Conservation (phyloP, 2,888 invertebrate species). For the Vanessa cardui region DNA sequence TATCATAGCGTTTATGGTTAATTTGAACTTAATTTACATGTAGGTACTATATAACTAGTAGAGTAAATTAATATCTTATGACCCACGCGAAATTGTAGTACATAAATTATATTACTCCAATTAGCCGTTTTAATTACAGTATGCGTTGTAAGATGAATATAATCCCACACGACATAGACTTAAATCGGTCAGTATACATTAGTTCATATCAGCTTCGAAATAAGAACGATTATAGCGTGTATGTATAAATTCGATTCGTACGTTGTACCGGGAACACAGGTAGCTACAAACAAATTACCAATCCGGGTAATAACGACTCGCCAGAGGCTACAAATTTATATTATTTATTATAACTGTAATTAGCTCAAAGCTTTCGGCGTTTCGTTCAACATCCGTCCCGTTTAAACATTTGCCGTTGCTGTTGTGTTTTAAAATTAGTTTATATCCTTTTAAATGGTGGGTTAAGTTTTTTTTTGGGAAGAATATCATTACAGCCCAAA, state of each 20-base stretch:
- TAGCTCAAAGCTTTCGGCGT: conserved; percentile 41
- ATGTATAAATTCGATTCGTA: conserved; percentile 20
- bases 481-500: conserved; percentile 23
- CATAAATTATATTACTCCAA: conserved; percentile 41
- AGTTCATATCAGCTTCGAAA: neutral
- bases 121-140: conserved; percentile 39
- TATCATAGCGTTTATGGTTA: conserved; percentile 27
- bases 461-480: conserved; percentile 18
- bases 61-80: conserved; percentile 14
- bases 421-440: conserved; percentile 30
- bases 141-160: conserved; percentile 42
- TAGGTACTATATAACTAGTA: conserved; percentile 20
- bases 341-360: conserved; percentile 47
- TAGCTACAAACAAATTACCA: conserved; percentile 73
- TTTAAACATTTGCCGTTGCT: conserved; percentile 24
- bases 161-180: conserved; percentile 53
- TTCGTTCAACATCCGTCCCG: conserved; percentile 38
- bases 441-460: conserved; percentile 31
- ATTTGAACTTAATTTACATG: conserved; percentile 36
- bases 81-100: conserved; percentile 20
- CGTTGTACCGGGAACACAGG: conserved; percentile 64
- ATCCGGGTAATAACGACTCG: conserved; percentile 65
- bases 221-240: conserved; percentile 15
- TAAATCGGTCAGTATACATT: neutral
- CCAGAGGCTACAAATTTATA: conserved; percentile 47